Evolutionary conservation across 2,113 vertebrate species (phyloP).

Genomic region (Oryzias javanicus): DNA sequence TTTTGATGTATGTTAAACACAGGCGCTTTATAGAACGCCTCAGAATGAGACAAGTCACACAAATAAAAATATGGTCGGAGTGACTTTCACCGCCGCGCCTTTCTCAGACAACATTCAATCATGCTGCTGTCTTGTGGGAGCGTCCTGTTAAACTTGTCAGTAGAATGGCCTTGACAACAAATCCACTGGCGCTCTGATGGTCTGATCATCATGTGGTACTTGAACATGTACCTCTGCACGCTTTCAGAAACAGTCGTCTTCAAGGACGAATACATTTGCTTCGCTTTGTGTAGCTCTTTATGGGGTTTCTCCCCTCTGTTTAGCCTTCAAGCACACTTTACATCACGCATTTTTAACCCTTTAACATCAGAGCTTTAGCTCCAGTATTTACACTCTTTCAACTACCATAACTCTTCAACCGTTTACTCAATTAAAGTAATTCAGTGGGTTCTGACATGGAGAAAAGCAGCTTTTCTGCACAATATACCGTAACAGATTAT

Average conservation of each 20-base stretch:
- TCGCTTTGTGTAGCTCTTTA: slow-evolving; percentile 14
- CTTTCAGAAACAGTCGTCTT: slow-evolving; percentile 55
- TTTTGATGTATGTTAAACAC: slow-evolving; percentile 43
- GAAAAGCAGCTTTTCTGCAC: no score
- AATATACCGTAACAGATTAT: no score
- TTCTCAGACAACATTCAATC: slow-evolving; percentile 56
- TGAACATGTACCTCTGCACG: slow-evolving; percentile 44
- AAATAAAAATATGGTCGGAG: slow-evolving; percentile 37
- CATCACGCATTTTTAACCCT: slow-evolving; percentile 48
- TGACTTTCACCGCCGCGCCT: slow-evolving; percentile 52
- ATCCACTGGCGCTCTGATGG: slow-evolving; percentile 36
- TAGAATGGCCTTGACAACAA: slow-evolving; percentile 53
- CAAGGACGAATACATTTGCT: slow-evolving; percentile 57
- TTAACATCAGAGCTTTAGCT: background rate
- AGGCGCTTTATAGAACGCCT: slow-evolving; percentile 33
- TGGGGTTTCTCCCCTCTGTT: slow-evolving; percentile 25
- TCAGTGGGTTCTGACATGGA: no score
- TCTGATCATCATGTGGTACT: slow-evolving; percentile 46
- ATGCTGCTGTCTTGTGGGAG: slow-evolving; percentile 49
- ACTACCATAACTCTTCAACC: no score
- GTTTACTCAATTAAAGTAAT: no score
- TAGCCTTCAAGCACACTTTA: slow-evolving; percentile 50
- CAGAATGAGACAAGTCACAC: slow-evolving; percentile 29
- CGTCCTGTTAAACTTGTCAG: slow-evolving; percentile 60
- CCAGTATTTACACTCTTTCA: no score